Conservation (phyloP, 2,113 vertebrate species). For the Cheilinus undulatus region DNA sequence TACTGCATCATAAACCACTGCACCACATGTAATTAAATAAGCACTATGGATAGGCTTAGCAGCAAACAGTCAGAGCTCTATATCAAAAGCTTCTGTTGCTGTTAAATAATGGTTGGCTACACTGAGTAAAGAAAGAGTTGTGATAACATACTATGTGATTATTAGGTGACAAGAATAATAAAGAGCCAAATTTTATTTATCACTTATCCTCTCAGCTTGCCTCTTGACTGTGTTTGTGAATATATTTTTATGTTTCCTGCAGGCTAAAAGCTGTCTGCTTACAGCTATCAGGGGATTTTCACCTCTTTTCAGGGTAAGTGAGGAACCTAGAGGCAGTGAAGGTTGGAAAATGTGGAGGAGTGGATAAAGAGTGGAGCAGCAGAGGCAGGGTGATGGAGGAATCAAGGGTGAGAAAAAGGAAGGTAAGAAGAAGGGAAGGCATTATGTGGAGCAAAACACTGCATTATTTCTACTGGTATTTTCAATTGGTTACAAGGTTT, state of each 20-base stretch:
- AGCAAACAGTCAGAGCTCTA: background rate
- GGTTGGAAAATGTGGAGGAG: slow-evolving; percentile 44
- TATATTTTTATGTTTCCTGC: slow-evolving; percentile 21
- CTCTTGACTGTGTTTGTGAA: slow-evolving; percentile 15
- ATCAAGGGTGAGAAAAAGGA: background rate
- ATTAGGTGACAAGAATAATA: background rate
- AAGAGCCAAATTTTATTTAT: background rate
- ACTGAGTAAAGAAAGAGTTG: slow-evolving; percentile 4
- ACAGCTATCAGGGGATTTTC: slow-evolving; percentile 21
- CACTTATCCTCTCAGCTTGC: background rate
- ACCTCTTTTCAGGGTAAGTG: slow-evolving; percentile 30
- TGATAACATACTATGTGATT: background rate
- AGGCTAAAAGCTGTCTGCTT: slow-evolving; percentile 20
- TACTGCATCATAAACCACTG: slow-evolving; percentile 10
- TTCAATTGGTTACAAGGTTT: slow-evolving; percentile 33
- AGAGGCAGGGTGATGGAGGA: slow-evolving; percentile 26
- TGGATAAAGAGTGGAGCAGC: slow-evolving; percentile 34
- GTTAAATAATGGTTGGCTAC: background rate
- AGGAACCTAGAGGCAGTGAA: slow-evolving; percentile 32
- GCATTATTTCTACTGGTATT: slow-evolving; percentile 11
- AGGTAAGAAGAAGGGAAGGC: background rate
- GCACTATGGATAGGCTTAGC: background rate
- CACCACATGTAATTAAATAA: background rate
- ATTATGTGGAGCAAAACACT: slow-evolving; percentile 11
- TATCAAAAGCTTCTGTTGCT: background rate